These are phyloP conservation scores for Catamblyrhynchus diadema DNA, from an alignment of 2,797 vertebrate genomes.

Conservation along the genomic window DNA sequence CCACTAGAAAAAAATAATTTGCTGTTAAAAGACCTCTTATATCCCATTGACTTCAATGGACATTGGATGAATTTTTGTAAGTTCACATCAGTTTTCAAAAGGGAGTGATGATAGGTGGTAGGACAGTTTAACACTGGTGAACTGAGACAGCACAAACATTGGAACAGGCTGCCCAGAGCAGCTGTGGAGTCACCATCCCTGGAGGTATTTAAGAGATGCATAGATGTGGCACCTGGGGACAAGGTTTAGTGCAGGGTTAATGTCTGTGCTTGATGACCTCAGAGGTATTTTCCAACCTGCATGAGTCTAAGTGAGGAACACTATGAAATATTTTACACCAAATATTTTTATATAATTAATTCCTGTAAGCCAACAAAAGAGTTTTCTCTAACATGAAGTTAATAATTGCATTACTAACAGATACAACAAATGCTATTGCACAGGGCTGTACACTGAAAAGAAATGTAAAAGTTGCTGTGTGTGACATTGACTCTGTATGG, in stretches of 20 bases:
- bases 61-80: background rate
- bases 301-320: background rate
- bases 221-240: background rate
- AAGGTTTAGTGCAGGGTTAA: background rate
- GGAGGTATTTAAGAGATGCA: background rate
- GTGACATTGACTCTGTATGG: background rate
- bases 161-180: background rate
- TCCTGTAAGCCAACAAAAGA: background rate
- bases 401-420: background rate
- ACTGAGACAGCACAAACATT: background rate
- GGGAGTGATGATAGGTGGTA: background rate
- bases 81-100: background rate
- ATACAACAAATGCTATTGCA: background rate
- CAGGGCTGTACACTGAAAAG: background rate
- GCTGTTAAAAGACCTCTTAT: background rate
- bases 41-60: background rate
- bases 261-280: background rate
- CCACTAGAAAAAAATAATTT: conserved; percentile 11
- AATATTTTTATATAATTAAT: background rate
- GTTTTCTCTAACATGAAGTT: background rate
- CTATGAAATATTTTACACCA: background rate
- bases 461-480: accelerated
- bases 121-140: background rate
- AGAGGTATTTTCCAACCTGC: background rate
- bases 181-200: background rate